phyloP scores from a whole-genome alignment of 2,113 vertebrate species.

The Eublepharis macularius region DNA sequence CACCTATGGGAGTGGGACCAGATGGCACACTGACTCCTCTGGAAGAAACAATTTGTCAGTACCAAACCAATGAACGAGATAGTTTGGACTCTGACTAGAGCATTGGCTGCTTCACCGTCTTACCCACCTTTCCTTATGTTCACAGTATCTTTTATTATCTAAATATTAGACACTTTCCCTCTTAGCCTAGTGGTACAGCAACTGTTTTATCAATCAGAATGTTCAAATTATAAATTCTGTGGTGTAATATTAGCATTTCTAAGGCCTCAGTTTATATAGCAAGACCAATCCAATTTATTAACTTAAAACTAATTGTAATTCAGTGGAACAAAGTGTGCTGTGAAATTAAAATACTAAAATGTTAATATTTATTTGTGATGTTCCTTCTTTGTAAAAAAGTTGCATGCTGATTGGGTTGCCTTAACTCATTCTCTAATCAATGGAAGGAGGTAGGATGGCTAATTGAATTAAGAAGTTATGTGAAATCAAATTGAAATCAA shows the following conservation, averaged over 20 bases:
- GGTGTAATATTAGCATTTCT: conserved; percentile 61
- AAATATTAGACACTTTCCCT: conserved; percentile 69
- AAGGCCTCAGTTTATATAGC: conserved; percentile 56
- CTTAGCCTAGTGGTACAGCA: conserved; percentile 68
- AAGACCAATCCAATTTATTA: conserved; percentile 57
- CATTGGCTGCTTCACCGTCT: conserved; percentile 61
- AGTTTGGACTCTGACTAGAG: conserved; percentile 90
- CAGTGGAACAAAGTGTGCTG: conserved; percentile 37
- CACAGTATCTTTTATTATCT: conserved; percentile 69
- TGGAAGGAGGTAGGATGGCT: conserved; percentile 27
- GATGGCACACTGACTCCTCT: conserved; percentile 94
- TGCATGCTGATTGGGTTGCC: conserved; percentile 40
- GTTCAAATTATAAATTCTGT: conserved; percentile 65
- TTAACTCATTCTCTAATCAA: conserved; percentile 44
- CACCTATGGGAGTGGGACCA: conserved; percentile 91
- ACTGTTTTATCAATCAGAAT: conserved; percentile 64
- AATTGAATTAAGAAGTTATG: conserved; percentile 37
- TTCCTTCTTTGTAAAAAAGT: conserved; percentile 29
- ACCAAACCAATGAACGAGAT: conserved; percentile 77
- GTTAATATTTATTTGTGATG: conserved; percentile 30
- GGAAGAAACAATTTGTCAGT: conserved; percentile 84
- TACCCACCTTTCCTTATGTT: conserved; percentile 64
- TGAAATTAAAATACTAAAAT: conserved; percentile 33
- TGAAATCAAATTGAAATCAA: conserved; percentile 28
- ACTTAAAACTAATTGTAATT: conserved; percentile 45